Percentiles rank a stretch among this genome's conserved stretches.
phyloP scores from a whole-genome alignment of 1,140 invertebrate species.

The Drosophila ohnishii region DNA sequence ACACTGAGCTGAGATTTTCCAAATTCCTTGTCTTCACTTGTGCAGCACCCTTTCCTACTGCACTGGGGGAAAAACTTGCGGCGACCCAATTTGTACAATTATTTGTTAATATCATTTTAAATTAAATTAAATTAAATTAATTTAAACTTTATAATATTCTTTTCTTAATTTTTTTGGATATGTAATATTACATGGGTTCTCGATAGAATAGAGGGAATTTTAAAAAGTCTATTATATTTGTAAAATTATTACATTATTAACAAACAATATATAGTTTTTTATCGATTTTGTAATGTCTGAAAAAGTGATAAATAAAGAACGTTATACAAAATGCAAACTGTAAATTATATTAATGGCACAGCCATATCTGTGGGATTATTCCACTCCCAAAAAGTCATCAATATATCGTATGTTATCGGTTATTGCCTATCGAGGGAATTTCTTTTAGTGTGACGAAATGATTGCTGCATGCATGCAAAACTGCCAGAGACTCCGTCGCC shows the following conservation, averaged over 20 bases:
- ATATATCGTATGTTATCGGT: not conserved
- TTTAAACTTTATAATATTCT: not conserved
- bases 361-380: too few species aligned
- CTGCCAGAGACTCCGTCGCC: conserved; percentile 47
- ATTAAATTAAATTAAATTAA: too few species aligned
- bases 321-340: too few species aligned
- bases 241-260: too few species aligned
- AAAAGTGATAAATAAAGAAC: too few species aligned
- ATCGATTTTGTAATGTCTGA: not conserved
- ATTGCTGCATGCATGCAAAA: conserved; percentile 78
- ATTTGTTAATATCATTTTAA: too few species aligned
- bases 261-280: not conserved
- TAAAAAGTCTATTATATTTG: not conserved
- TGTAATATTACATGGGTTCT: not conserved
- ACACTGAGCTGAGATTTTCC: conserved; percentile 81
- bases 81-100: not conserved
- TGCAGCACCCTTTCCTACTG: conserved; percentile 26
- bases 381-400: too few species aligned
- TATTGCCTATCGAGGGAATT: not conserved
- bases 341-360: too few species aligned
- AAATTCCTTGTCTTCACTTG: conserved; percentile 79
- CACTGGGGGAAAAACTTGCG: not conserved
- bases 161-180: not conserved
- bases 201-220: not conserved
- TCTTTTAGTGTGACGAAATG: conserved; percentile 16